Evolutionary conservation across 2,113 vertebrate species (phyloP), one percentile per base, ranked within the genome.

Genomic region (Nycticryphes semicollaris): DNA sequence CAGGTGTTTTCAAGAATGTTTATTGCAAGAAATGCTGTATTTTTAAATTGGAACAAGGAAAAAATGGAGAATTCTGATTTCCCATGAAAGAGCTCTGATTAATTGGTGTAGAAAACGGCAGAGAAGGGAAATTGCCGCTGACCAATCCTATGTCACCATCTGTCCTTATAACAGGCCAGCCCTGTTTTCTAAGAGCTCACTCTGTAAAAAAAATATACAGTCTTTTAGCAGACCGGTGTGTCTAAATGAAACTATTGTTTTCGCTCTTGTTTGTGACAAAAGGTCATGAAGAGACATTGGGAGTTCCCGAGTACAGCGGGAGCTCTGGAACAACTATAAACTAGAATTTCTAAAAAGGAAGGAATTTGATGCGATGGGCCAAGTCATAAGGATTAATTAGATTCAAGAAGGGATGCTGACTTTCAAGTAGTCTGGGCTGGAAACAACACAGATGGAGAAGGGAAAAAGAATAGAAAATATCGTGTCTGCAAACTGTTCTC

Each of bases 361-460:
- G 48, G 39, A 74, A 74, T 67, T 67, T 41, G 15, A 66, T 57
- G 41, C 37, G 64, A 85, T 77, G 67, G 68, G 63, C 41, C 41
- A 74, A 95, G 60, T 60, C 47, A 45, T 50, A 76, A 56, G 9
- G 53, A 79, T 74, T 84, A 80, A 87, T 74, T 54, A 80, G 63
- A 47, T 1, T 79, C 37, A 64, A 67, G 73, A 89, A 79, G 35
- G 73, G 82, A 73, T 41, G n/a, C 23, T 76, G 84, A 30, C 81
- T 88, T 94, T 80, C 82, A 60, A 88, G 79, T 60, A 75, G 75
- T 17, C 54, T 56, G n/a, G 27, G 28, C 51, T 90, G 68, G 63
- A 94, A 96, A 90, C 77, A 93, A 57, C 28, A 54, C 67, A 70
- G 48, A 87, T 28, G 59, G 22, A 91, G 94, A 91, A 94, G 75